A percentile compares a stretch with the other conserved stretches of the same genome.
Conservation (phyloP, 1,140 invertebrate species). For the Drosophila pruinosa region DNA sequence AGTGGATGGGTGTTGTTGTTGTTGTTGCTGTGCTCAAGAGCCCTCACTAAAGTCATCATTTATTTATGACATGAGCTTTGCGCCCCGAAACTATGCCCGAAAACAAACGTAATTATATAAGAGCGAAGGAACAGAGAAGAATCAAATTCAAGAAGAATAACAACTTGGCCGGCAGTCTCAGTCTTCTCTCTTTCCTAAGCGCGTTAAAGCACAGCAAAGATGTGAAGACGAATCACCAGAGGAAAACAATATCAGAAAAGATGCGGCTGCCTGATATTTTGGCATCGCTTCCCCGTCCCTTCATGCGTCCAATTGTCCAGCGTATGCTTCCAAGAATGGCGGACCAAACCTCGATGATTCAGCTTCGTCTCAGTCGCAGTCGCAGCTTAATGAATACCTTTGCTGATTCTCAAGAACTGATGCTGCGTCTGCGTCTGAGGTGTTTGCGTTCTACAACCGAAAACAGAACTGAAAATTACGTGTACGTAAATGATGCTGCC, state of each 20-base stretch:
- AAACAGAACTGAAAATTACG: constrained; percentile 55
- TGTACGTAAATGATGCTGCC: constrained; percentile 52
- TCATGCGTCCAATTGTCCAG: background rate
- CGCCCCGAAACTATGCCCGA: constrained; percentile 56
- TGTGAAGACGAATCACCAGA: constrained; percentile 24
- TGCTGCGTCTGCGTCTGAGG: constrained; percentile 32
- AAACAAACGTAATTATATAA: constrained; percentile 74
- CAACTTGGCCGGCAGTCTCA: constrained; percentile 34
- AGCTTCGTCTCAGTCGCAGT: constrained; percentile 45
- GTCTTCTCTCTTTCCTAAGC: constrained; percentile 20
- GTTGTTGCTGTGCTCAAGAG: constrained; percentile 20
- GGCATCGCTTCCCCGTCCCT: constrained; percentile 15
- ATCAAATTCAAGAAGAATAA: constrained; percentile 47
- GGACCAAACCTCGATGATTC: constrained; percentile 58
- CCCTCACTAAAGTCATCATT: constrained; percentile 62
- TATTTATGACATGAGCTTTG: constrained; percentile 72
- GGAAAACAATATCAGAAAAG: constrained; percentile 62
- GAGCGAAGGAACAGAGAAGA: constrained; percentile 27
- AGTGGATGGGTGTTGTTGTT: constrained; percentile 48
- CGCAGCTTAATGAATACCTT: constrained; percentile 76
- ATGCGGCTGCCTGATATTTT: constrained; percentile 68
- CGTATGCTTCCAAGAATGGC: constrained; percentile 62
- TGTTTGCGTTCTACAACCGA: constrained; percentile 26
- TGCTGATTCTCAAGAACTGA: constrained; percentile 74
- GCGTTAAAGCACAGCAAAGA: constrained; percentile 32